Evolutionary conservation across 2,113 vertebrate genomes (phyloP), one percentile per base, ranked within the genome.

Genomic region (Eretmochelys imbricata): DNA sequence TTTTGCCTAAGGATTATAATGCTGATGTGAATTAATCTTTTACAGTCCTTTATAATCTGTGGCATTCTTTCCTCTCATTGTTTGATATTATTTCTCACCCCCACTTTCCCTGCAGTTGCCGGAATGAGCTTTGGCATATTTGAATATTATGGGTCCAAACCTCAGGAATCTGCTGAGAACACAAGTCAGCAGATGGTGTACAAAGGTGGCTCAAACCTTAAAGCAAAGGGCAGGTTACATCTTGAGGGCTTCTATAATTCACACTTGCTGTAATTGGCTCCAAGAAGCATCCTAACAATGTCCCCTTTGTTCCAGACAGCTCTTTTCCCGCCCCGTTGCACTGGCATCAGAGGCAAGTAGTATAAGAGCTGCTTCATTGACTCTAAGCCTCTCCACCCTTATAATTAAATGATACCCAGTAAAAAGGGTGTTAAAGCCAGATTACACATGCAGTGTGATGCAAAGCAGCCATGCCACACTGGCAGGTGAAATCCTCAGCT

Each of bases 231-330:
- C 42, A 42, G 19, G 35, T 72, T 72, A n/a, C 62, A 69, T 20
- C 19, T 72, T 72, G 65, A 22, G n/a, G 65, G 35, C 20, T 86
- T 79, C 81, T 46, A 11, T 84, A 80, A 82, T 35, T 1, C 82
- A 19, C 6, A 84, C 4, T 88, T 5, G 8, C 93, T 94, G 9
- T 17, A 14, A 80, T 11, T 42, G 31, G 80, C 17, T 72, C 27
- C 2, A 79, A 48, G 72, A 92, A 84, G 7, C 1, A 87, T 50
- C 1, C 0, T 38, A 42, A 62, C 88, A 78, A 11, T 0, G 6
- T 16, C 29, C 8, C 10, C 59, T 17, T 0, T 49, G 57, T 48
- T 75, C 0, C 0, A 8, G 35, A 5, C 1, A 86, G 17, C 81
- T 19, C 4, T 86, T 8, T 3, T 1, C 89, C 91, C 76, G 38